Percentiles rank a stretch among this genome's conserved stretches.
phyloP scores from a whole-genome alignment of 2,888 invertebrate species.

The Drosophila flavopinicola region DNA sequence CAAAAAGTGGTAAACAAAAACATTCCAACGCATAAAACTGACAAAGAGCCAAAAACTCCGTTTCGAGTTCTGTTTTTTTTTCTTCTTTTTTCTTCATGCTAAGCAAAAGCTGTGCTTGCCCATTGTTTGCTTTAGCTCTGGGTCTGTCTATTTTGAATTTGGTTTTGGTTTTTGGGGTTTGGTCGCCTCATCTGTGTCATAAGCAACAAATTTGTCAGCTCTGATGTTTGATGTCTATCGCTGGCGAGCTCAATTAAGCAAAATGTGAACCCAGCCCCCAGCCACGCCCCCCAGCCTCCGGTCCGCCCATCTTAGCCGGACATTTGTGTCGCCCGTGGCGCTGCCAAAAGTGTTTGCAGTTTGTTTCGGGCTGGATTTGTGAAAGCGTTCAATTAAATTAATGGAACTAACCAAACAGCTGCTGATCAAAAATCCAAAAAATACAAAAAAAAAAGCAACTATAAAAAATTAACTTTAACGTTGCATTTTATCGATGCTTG shows the following conservation, averaged over 20 bases:
- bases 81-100: slow-evolving; percentile 26
- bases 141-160: slow-evolving; percentile 12
- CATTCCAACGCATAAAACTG: slow-evolving; percentile 61
- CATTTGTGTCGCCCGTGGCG: slow-evolving; percentile 37
- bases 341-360: slow-evolving; percentile 43
- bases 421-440: slow-evolving; percentile 33
- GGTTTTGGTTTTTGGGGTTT: slow-evolving; percentile 18
- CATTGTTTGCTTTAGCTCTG: slow-evolving; percentile 51
- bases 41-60: slow-evolving; percentile 34
- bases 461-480: slow-evolving; percentile 56
- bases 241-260: slow-evolving; percentile 64
- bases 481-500: slow-evolving; percentile 33
- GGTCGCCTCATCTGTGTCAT: slow-evolving; percentile 44
- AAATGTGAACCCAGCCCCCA: slow-evolving; percentile 9
- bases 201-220: slow-evolving; percentile 69
- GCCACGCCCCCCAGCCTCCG: not conserved
- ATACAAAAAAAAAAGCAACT: too few relatives aligned
- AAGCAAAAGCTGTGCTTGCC: slow-evolving; percentile 46
- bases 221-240: slow-evolving; percentile 17
- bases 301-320: slow-evolving; percentile 21
- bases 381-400: slow-evolving; percentile 83
- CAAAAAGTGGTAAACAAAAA: slow-evolving; percentile 62
- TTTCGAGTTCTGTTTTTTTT: slow-evolving; percentile 46
- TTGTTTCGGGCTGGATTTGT: slow-evolving; percentile 64
- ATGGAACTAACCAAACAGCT: slow-evolving; percentile 68